phyloP scores from a whole-genome alignment of 2,797 vertebrate species.

The Periparus ater region DNA sequence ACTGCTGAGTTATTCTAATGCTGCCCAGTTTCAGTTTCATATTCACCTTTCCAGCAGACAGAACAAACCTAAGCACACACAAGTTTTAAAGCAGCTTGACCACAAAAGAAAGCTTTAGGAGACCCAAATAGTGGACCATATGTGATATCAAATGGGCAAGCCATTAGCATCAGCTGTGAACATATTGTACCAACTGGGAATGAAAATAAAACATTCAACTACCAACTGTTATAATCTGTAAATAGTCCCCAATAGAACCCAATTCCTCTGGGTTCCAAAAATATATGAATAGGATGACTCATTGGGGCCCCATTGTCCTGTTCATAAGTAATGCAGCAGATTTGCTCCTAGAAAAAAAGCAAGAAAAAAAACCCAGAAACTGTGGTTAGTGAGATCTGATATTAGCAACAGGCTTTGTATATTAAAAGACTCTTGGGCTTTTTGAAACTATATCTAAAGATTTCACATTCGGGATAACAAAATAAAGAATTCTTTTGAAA shows the following conservation, averaged over 20 bases:
- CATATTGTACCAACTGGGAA: constrained; percentile 81
- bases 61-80: constrained; percentile 55
- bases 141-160: constrained; percentile 81
- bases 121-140: constrained; percentile 74
- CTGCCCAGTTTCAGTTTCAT: constrained; percentile 36
- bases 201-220: constrained; percentile 81
- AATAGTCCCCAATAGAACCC: constrained; percentile 63
- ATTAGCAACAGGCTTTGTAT: neutral
- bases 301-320: constrained; percentile 40
- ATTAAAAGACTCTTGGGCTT: constrained; percentile 33
- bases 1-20: constrained; percentile 42
- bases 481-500: constrained; percentile 45
- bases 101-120: constrained; percentile 73
- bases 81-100: constrained; percentile 64
- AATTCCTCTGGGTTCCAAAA: constrained; percentile 74
- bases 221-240: constrained; percentile 79
- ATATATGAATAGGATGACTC: constrained; percentile 64
- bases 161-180: constrained; percentile 80
- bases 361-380: neutral
- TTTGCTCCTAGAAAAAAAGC: neutral
- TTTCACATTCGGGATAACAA: constrained; percentile 40
- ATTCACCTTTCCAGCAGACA: constrained; percentile 57
- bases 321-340: constrained; percentile 60
- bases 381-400: neutral
- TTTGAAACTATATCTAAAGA: constrained; percentile 45